phyloP scores from a whole-genome alignment of 2,888 invertebrate species.

The Cryptophagus acutangulus region DNA sequence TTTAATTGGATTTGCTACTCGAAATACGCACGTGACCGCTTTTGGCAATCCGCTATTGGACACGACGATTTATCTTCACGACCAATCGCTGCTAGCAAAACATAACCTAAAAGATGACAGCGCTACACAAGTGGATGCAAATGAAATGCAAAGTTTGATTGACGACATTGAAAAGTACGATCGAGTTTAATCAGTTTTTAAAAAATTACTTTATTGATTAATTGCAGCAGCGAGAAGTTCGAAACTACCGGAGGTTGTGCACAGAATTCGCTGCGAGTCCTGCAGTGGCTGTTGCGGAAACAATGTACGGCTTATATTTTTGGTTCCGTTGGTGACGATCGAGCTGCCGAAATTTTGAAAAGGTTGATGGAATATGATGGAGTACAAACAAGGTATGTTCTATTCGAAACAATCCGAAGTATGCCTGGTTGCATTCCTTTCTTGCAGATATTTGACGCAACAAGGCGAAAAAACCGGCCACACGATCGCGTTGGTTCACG shows the following conservation, averaged over 20 bases:
- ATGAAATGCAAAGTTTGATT: conserved; percentile 35
- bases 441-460: conserved; percentile 36
- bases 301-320: conserved; percentile 43
- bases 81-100: conserved; percentile 38
- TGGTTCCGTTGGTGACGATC: conserved; percentile 53
- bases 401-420: background rate
- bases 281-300: conserved; percentile 43
- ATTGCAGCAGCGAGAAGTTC: conserved; percentile 33
- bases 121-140: conserved; percentile 40
- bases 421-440: background rate
- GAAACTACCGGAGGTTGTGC: conserved; percentile 49
- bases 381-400: conserved; percentile 44
- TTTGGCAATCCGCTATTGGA: conserved; percentile 50
- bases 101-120: conserved; percentile 44
- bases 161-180: conserved; percentile 29
- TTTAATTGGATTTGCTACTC: too few relatives aligned
- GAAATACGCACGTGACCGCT: too few relatives aligned
- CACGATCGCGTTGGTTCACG: conserved; percentile 50
- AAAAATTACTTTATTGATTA: conserved; percentile 1
- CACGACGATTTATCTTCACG: conserved; percentile 38
- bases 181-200: background rate
- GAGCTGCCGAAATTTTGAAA: conserved; percentile 45
- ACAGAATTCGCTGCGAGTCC: conserved; percentile 50
- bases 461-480: conserved; percentile 49
- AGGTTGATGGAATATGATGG: conserved; percentile 43